Base-by-base conservation (phyloP, 2,888 invertebrate genomes). In the Drosophila quinaria region DNA sequence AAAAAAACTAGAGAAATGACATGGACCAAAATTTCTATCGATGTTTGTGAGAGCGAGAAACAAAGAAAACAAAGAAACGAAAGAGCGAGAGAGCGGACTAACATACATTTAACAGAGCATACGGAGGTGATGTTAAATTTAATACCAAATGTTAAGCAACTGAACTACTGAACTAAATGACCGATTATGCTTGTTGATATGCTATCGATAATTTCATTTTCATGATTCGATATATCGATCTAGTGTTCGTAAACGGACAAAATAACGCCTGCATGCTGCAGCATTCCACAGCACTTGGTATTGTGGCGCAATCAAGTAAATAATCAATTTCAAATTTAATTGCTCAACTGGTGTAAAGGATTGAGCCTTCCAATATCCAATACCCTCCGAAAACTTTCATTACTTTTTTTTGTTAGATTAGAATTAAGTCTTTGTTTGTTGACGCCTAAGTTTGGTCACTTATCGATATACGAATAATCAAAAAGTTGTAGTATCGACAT, bases 121-220 rank as follows among this genome's bases (percentile, higher is more conserved):
- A n/a, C n/a, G n/a, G n/a, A n/a, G n/a, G n/a, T n/a, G n/a, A n/a
- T n/a, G n/a, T n/a, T n/a, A n/a, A n/a, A n/a, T n/a, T n/a, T n/a
- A n/a, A n/a, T n/a, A n/a, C n/a, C n/a, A n/a, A n/a, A n/a, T n/a
- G n/a, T n/a, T n/a, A n/a, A n/a, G n/a, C n/a, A n/a, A n/a, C n/a
- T n/a, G n/a, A n/a, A n/a, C n/a, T n/a, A n/a, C n/a, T n/a, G n/a
- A n/a, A n/a, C n/a, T n/a, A n/a, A n/a, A n/a, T n/a, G n/a, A n/a
- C n/a, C n/a, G n/a, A n/a, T n/a, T n/a, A n/a, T n/a, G 70, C 75
- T 78, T 78, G 75, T 79, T 78, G 77, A 74, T 77, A 78, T 77
- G 78, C 76, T 78, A 77, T 77, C 74, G 79, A 76, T 74, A 78
- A 55, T 58, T 64, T 10, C 3, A 15, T 22, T 44, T 15, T 62